Evolutionary conservation across 2,113 vertebrate genomes (phyloP), one percentile per base, ranked within the genome.

Genomic region (Coryphaenoides rupestris): DNA sequence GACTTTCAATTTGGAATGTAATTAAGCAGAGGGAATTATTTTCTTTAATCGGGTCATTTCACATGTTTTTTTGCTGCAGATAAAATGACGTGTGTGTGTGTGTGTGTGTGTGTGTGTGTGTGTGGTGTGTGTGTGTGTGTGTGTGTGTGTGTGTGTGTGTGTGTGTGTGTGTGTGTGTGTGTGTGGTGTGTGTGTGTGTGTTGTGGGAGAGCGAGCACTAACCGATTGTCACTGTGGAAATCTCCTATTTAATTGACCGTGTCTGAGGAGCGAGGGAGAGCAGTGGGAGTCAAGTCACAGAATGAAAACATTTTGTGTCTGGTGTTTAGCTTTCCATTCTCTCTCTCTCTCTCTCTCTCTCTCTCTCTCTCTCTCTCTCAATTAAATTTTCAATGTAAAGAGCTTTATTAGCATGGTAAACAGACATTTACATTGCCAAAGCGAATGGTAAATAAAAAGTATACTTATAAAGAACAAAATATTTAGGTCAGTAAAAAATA

Each of bases 21-120:
- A 82, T 82, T 78, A 81, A 62, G 61, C 62, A 55, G 28, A 76
- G 80, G 81, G n/a, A n/a, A n/a, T n/a, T n/a, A n/a, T n/a, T n/a
- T 69, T 17, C 70, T 74, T 73, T 21, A 16, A 10, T 40, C 33
- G 13, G 33, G 33, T 40, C 13, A 12, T 40, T 40, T 40, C 4
- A 40, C 33, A 12, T 40, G 33, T 40, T 10, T 40, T 40, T 40
- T 40, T 12, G 13, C 33, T 40, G 33, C 9, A 12, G 33, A 40
- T 40, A 19, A 56, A 55, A 77, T 40, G 21, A 60, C 53, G 33
- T 40, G 33, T 9, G 5, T 40, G 33, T 33, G 28, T 33, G 28
- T 33, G 28, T 33, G 28, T 33, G 6, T 33, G 28, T 40, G 33
- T 5, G 6, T 40, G 55, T 9, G 55, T 12, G 21, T 9, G 21